Conservation (phyloP, 2,113 vertebrate species). For the Peromyscus californicus region DNA sequence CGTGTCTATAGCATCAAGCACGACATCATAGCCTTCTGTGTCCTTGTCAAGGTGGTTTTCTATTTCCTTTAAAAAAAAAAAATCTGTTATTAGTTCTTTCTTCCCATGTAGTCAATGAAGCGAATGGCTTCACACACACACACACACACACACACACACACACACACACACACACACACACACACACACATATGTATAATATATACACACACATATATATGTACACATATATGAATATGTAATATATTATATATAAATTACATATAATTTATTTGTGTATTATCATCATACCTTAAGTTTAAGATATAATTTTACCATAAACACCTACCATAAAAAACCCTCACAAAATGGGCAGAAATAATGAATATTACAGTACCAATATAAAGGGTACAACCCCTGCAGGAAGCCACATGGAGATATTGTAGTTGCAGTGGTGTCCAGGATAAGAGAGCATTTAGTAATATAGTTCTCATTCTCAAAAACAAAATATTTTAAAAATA, state of each 20-base stretch:
- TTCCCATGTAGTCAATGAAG: not conserved
- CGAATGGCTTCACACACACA: not conserved
- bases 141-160: no score
- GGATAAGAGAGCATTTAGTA: not conserved
- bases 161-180: no score
- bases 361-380: not conserved
- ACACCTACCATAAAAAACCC: not conserved
- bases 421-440: not conserved
- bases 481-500: not conserved
- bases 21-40: conserved; percentile 96
- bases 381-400: not conserved
- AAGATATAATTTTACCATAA: not conserved
- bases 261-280: not conserved
- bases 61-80: conserved; percentile 91
- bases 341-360: not conserved
- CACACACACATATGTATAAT: no score
- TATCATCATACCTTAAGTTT: not conserved
- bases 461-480: not conserved
- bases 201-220: no score
- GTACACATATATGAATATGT: not conserved
- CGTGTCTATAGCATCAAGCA: conserved; percentile 98
- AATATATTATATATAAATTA: no score
- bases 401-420: not conserved
- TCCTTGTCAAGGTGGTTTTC: conserved; percentile 98
- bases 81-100: not conserved